Evolutionary conservation across 2,113 vertebrate genomes (phyloP).

Genomic region (Ochotona princeps): DNA sequence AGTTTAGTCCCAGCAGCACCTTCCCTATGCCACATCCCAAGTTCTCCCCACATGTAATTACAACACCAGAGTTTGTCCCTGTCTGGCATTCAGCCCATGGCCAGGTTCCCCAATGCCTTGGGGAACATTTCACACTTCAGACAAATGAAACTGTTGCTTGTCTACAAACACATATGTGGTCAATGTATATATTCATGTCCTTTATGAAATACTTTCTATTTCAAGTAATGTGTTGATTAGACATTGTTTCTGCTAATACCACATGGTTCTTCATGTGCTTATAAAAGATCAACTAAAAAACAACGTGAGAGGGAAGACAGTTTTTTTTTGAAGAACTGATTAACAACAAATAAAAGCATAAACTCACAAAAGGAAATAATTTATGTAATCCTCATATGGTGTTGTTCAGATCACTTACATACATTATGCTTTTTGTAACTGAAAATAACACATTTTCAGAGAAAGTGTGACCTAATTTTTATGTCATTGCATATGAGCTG

Average conservation of each 20-base stretch:
- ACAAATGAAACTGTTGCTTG: not conserved
- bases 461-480: not conserved
- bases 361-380: not conserved
- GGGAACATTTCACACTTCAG: not conserved
- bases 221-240: not conserved
- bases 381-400: not conserved
- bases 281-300: slow-evolving; percentile 12
- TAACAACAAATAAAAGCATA: not conserved
- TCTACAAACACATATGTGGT: not conserved
- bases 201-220: not conserved
- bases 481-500: not conserved
- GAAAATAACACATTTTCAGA: not conserved
- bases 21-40: not conserved
- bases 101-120: not conserved
- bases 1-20: not conserved
- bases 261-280: not conserved
- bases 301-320: not conserved
- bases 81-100: rapidly evolving
- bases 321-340: not conserved
- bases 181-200: not conserved
- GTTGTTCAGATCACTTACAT: not conserved
- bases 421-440: not conserved
- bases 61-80: not conserved
- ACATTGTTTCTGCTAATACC: not conserved
- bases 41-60: not conserved